Percentiles rank a stretch among this genome's conserved stretches.
Conservation (phyloP, 2,797 vertebrate genomes). For the Enteromius mattozi region DNA sequence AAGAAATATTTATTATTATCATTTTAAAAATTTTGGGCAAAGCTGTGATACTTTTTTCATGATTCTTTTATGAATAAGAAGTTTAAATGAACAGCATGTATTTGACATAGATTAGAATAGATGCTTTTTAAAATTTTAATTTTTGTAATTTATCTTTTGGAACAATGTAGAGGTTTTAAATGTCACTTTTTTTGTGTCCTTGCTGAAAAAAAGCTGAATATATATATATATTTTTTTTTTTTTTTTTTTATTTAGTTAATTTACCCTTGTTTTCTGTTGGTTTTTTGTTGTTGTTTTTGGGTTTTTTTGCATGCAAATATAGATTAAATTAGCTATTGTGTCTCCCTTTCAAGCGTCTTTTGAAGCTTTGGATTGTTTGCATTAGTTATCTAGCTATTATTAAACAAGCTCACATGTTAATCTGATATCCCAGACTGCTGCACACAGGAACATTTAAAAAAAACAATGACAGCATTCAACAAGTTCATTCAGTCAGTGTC, state of each 20-base stretch:
- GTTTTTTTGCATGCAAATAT: background rate
- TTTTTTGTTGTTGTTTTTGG: too few relatives aligned
- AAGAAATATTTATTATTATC: background rate
- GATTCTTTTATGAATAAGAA: background rate
- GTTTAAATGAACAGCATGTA: background rate
- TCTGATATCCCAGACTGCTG: slow-evolving; percentile 5
- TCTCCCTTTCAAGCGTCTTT: background rate
- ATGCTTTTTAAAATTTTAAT: too few relatives aligned
- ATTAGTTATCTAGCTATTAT: slow-evolving; percentile 17
- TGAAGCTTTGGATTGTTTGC: background rate
- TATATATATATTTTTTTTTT: too few relatives aligned
- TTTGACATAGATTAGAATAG: background rate
- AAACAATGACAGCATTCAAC: slow-evolving; percentile 18
- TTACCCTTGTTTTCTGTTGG: background rate
- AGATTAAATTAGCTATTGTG: background rate
- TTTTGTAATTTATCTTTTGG: background rate
- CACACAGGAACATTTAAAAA: slow-evolving; percentile 7
- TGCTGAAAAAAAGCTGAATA: background rate
- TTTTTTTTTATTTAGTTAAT: background rate
- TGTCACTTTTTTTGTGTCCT: background rate
- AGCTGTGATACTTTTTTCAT: background rate
- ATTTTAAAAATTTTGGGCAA: background rate
- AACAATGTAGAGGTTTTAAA: background rate
- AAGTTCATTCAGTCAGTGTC: slow-evolving; percentile 21
- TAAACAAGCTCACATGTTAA: slow-evolving; percentile 10